Evolutionary conservation across 2,888 invertebrate genomes (phyloP).

Genomic region (Papilio elwesi): DNA sequence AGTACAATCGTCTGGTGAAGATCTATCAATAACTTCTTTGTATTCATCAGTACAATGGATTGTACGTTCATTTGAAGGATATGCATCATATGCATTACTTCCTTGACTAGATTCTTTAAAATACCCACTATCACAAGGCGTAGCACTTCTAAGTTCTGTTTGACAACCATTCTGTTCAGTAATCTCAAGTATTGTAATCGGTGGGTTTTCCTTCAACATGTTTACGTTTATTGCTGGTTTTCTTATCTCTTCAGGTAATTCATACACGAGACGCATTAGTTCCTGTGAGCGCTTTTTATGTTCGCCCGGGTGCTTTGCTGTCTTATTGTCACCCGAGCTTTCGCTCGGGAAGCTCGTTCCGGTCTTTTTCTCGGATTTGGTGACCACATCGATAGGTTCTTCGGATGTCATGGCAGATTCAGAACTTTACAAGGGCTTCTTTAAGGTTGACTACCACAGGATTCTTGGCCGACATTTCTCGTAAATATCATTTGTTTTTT

Average conservation of each 20-base stretch:
- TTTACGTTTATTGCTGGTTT: conserved; percentile 64
- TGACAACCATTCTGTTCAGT: conserved; percentile 81
- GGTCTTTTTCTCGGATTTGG: conserved; percentile 68
- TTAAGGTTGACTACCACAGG: conserved; percentile 43
- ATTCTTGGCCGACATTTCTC: conserved; percentile 63
- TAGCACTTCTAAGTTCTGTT: conserved; percentile 55
- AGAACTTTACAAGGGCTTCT: conserved; percentile 51
- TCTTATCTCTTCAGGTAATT: conserved; percentile 73
- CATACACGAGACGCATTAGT: conserved; percentile 79
- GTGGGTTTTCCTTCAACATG: conserved; percentile 78
- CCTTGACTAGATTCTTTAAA: too few species aligned
- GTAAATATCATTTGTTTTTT: conserved; percentile 17
- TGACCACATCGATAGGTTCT: conserved; percentile 73
- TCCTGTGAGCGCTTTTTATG: conserved; percentile 66
- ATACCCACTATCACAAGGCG: too few species aligned
- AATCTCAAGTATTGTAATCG: conserved; percentile 76
- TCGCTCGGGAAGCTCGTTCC: conserved; percentile 65
- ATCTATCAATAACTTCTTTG: conserved; percentile 71
- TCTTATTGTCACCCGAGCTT: conserved; percentile 61
- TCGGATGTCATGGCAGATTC: conserved; percentile 77
- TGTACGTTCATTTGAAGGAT: conserved; percentile 62
- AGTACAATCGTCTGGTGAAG: conserved; percentile 69
- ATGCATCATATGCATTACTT: too few species aligned
- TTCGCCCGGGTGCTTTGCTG: conserved; percentile 59
- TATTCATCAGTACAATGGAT: conserved; percentile 70